Evolutionary conservation across 2,797 vertebrate genomes (phyloP), one percentile per base, ranked within the genome.

Genomic region (Leptodactylus fallax): DNA sequence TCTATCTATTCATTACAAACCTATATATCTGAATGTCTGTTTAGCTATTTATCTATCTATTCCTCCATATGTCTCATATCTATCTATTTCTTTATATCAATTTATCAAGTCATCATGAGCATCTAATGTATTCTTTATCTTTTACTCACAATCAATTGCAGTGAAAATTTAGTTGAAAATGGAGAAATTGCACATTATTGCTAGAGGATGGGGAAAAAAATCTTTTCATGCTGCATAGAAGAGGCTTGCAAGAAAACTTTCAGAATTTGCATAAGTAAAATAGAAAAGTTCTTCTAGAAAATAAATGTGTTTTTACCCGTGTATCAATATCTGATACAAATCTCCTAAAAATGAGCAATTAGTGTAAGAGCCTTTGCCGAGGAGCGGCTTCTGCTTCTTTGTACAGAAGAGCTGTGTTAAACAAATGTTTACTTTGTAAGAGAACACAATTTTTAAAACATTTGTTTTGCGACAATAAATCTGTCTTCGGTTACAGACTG

Each of bases 401-500:
- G 45, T 81, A 72, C 76, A 51, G 67, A 67, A 79, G 77, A 79
- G 60, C 77, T 17, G 63, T 49, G 83, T 51, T 85, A 63, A 67
- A 53, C 69, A 81, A 88, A 81, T 85, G 78, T 88, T 88, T 88
- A 76, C 58, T 71, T 85, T 81, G 87, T 79, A 63, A 77, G 81
- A 67, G 79, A 82, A 47, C 71, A 69, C 69, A 81, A 86, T 89
- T 85, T 85, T 86, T 82, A 77, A 89, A 86, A 58, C 71, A 81
- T 89, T 85, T 82, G 87, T 86, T 81, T 82, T 82, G 60, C 27
- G 65, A 86, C 79, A 88, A 85, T 85, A 88, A 88, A 88, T 88
- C 87, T 85, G 87, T 88, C 83, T 85, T 63, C 83, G 80, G 87
- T 88, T 85, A 81, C 79, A 81, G 87, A 82, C 87, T 89, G 87